Conservation (phyloP, 2,888 invertebrate genomes). For the Cephus pygmeus region DNA sequence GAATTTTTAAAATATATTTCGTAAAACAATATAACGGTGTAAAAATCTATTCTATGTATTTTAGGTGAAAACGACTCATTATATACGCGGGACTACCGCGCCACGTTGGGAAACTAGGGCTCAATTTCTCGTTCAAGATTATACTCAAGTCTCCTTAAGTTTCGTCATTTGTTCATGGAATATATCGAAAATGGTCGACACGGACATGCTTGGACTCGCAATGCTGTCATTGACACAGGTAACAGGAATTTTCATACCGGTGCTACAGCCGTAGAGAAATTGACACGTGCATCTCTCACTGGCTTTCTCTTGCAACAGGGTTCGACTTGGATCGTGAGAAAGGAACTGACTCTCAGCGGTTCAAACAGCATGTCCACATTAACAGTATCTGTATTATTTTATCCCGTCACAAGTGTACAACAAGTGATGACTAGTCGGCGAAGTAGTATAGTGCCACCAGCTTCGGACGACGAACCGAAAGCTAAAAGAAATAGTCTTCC, state of each 20-base stretch:
- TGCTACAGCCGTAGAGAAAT: constrained; percentile 2
- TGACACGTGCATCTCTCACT: background rate
- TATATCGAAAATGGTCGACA: constrained; percentile 66
- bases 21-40: background rate
- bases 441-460: constrained; percentile 45
- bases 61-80: constrained; percentile 69
- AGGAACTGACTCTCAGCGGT: constrained; percentile 54
- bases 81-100: constrained; percentile 63
- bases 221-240: constrained; percentile 66
- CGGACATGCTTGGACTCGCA: constrained; percentile 68
- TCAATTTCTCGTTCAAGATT: constrained; percentile 69
- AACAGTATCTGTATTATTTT: constrained; percentile 67
- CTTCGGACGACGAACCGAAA: constrained; percentile 54
- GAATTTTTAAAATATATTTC: background rate
- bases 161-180: constrained; percentile 70
- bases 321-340: constrained; percentile 52
- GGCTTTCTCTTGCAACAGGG: constrained; percentile 38
- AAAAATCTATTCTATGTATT: constrained; percentile 18
- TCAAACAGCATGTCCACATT: constrained; percentile 58
- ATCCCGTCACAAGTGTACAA: constrained; percentile 63
- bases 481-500: constrained; percentile 61
- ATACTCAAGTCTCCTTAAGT: constrained; percentile 67
- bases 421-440: constrained; percentile 49
- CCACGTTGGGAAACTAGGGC: constrained; percentile 68
- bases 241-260: constrained; percentile 20